Evolutionary conservation across 53 echinoderm and acorn worm genomes (phyloP), one percentile per base, ranked within the genome.

Genomic region (Apostichopus leukothele): DNA sequence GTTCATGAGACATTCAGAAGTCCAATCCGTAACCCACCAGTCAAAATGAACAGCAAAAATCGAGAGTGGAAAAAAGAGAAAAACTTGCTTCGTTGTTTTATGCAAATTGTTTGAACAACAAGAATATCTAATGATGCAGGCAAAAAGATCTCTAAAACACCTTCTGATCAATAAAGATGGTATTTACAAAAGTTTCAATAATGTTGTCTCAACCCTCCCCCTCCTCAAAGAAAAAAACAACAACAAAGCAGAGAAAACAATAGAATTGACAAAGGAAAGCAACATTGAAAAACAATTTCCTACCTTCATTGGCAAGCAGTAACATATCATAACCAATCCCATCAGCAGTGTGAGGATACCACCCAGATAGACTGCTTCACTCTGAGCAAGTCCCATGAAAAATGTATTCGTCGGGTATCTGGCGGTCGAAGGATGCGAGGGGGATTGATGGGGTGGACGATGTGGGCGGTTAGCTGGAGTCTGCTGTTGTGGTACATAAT

Each of bases 351-450:
- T 92, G 13, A 94, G 81, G 9, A 97, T 91, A 4, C 94, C 95
- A 1, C 94, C 95, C 51, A 97, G 73, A 51, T 95, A 94, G 27
- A 94, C 94, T 5, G 86, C 91, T 66, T 95, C 98, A 90, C 92
- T 95, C 76, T 89, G 83, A 79, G 89, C 79, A 4, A 89, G 67
- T 39, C 83, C 80, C 61, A 73, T 81, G 52, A 87, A 74, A 52
- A 50, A 51, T 74, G 75, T 16, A 71, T 71, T 6, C 13, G 71
- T 6, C 6, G 91, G 86, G 18, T 25, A n/a, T 22, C 71, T 14
- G 22, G 86, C 67, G 20, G 25, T 25, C 18, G 91, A 57, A 60
- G 86, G 86, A 16, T 75, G 57, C 5, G 76, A 78, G 19, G 52
- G 80, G 0, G 23, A 63, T 71, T 86, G 26, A 78, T 75, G 19